These are phyloP conservation scores for Rhombomys opimus DNA, from an alignment of 2,113 vertebrate species.

Conservation along the genomic window DNA sequence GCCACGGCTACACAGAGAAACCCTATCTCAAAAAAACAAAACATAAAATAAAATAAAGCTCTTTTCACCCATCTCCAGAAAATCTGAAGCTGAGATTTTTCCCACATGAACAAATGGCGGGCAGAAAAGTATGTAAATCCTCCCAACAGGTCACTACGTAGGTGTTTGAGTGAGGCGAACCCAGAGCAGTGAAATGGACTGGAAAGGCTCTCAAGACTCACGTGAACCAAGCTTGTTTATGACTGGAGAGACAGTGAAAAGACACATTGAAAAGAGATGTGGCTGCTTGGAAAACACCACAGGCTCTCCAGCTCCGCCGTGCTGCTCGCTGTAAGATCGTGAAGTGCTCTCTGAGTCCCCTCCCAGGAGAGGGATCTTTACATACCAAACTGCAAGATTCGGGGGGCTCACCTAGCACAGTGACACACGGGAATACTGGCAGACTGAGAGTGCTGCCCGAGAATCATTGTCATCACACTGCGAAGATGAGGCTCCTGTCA, in stretches of 20 bases:
- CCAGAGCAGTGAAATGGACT: background rate
- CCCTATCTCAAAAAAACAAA: no score
- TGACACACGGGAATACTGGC: background rate
- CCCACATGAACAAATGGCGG: background rate
- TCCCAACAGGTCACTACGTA: background rate
- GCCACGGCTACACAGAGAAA: no score
- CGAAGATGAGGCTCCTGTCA: no score
- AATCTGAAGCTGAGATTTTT: background rate
- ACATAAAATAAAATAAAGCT: no score
- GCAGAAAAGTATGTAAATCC: background rate
- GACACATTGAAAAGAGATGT: background rate
- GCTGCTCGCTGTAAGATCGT: background rate
- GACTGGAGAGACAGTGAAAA: constrained; percentile 9
- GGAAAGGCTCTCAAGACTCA: constrained; percentile 17
- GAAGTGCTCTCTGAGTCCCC: background rate
- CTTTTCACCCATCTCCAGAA: background rate
- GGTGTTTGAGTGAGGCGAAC: background rate
- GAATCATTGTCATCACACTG: background rate
- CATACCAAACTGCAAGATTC: background rate
- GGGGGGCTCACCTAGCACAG: background rate
- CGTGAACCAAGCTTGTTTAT: background rate
- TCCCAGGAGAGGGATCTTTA: constrained; percentile 32
- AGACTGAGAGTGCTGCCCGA: constrained; percentile 38
- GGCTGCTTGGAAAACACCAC: background rate
- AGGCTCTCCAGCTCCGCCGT: background rate